These are phyloP conservation scores for Taxidea taxus DNA, from an alignment of 2,113 vertebrate species.

Conservation along the genomic window DNA sequence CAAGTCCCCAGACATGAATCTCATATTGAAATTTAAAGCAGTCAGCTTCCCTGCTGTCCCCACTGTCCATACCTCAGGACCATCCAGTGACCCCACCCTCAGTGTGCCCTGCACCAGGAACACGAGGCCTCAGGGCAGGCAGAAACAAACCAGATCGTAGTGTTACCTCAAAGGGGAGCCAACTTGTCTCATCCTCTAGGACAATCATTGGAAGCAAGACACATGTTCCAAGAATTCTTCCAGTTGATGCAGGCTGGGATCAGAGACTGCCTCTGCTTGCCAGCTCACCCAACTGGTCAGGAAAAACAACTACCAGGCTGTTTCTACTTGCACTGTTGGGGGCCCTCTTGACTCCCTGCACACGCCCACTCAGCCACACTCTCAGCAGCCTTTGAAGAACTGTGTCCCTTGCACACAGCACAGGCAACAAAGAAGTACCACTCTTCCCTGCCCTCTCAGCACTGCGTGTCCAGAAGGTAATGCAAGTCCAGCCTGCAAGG, in stretches of 20 bases:
- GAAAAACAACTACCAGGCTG: not conserved
- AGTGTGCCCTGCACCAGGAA: too few relatives aligned
- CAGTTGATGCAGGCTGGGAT: not conserved
- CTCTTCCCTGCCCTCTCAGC: not conserved
- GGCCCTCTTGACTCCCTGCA: not conserved
- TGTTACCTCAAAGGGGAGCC: fast-evolving
- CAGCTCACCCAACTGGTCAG: not conserved
- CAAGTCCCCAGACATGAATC: not conserved
- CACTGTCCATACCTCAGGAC: not conserved
- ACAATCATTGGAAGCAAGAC: not conserved
- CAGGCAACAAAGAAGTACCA: not conserved
- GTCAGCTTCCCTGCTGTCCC: not conserved
- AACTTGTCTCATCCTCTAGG: not conserved
- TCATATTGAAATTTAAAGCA: not conserved
- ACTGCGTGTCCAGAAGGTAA: not conserved
- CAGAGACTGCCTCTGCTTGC: not conserved
- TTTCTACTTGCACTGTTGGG: not conserved
- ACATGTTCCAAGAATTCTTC: not conserved
- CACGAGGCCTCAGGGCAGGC: not conserved
- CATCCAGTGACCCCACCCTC: not conserved
- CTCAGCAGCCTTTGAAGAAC: not conserved
- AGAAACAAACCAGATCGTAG: not conserved
- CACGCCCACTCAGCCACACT: not conserved
- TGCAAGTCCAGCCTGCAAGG: not conserved
- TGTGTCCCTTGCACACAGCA: not conserved